These are phyloP conservation scores for Poecile montanus DNA, from an alignment of 2,797 vertebrate species.

Conservation along the genomic window DNA sequence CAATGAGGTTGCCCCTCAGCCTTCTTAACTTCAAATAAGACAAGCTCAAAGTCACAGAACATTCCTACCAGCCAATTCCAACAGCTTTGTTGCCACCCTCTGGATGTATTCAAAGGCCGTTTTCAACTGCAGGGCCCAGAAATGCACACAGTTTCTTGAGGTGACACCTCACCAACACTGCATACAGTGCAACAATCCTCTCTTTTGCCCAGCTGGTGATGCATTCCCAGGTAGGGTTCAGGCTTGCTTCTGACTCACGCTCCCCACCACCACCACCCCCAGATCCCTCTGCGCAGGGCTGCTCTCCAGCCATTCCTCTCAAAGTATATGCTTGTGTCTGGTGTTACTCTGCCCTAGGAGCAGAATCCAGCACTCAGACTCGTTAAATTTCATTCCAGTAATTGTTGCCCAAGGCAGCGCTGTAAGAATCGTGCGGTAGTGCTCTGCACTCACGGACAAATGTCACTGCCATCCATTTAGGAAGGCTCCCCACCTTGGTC, in stretches of 20 bases:
- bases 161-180: neutral
- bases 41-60: neutral
- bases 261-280: neutral
- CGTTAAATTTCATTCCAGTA: neutral
- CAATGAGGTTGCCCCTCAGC: accelerated
- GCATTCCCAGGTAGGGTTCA: neutral
- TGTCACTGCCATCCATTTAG: accelerated
- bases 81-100: neutral
- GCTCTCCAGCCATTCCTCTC: neutral
- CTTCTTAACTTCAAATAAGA: neutral
- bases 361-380: neutral
- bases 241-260: neutral
- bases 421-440: neutral
- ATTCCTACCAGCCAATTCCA: neutral
- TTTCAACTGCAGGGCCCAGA: neutral
- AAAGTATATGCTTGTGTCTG: accelerated
- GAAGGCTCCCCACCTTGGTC: neutral
- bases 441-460: neutral
- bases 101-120: neutral
- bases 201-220: neutral
- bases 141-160: neutral
- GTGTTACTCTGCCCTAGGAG: neutral
- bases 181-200: neutral
- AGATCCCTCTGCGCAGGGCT: neutral
- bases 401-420: neutral